These are phyloP conservation scores for Calvadosia cruxmelitensis DNA, from an alignment of 30 jellyfish, hydroid and myxozoan genomes.

Conservation along the genomic window DNA sequence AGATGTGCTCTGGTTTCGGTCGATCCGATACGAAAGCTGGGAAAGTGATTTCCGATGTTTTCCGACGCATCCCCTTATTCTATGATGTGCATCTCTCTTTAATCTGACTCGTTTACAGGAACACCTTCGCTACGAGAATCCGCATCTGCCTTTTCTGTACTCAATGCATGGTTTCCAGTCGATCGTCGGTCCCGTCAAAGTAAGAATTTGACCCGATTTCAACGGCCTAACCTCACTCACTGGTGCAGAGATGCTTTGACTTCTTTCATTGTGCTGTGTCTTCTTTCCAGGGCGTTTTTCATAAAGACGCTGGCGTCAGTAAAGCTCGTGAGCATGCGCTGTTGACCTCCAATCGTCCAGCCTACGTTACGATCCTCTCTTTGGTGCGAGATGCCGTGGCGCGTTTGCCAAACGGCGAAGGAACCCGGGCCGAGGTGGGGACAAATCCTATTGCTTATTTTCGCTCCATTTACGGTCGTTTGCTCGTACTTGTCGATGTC, in stretches of 20 bases:
- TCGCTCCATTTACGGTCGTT: too few species aligned
- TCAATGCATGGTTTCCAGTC: conserved; percentile 60
- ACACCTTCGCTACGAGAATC: conserved; percentile 59
- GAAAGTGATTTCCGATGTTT: too few species aligned
- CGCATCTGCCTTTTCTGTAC: conserved; percentile 79
- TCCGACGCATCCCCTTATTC: too few species aligned
- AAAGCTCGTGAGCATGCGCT: conserved; percentile 97
- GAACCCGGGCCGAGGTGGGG: conserved; percentile 95
- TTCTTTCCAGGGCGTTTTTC: conserved; percentile 62
- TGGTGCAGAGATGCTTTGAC: too few species aligned
- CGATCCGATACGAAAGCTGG: too few species aligned
- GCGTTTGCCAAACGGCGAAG: conserved; percentile 95
- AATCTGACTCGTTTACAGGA: conserved; percentile 35
- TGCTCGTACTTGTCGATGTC: too few species aligned
- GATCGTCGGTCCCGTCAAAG: conserved; percentile 97
- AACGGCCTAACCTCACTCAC: too few species aligned
- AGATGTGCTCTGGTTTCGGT: too few species aligned
- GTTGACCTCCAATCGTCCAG: conserved; percentile 86
- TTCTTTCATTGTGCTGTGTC: not conserved
- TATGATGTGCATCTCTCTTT: not conserved
- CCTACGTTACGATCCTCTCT: conserved; percentile 89
- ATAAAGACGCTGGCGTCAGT: conserved; percentile 59
- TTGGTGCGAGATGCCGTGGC: conserved; percentile 98
- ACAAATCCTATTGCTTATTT: too few species aligned
- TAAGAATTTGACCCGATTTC: too few species aligned